phyloP scores from a whole-genome alignment of 64 coral and sea anemone genomes.

The Actinia tenebrosa region DNA sequence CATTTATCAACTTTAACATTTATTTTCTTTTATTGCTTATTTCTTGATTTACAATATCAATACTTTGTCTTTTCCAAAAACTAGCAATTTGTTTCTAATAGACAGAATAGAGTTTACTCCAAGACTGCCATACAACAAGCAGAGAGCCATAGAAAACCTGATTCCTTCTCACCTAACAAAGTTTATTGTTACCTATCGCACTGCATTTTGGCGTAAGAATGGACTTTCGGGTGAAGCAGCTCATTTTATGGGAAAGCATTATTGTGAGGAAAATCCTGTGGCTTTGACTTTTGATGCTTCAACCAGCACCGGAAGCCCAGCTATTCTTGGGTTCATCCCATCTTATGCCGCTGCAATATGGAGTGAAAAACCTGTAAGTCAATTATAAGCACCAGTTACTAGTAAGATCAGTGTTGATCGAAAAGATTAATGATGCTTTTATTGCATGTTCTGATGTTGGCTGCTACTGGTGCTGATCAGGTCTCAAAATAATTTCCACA shows the following conservation, averaged over 20 bases:
- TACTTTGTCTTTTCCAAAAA: no score
- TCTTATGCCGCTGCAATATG: slow-evolving; percentile 79
- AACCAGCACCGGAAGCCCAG: slow-evolving; percentile 61
- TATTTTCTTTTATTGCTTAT: no score
- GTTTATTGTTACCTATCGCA: slow-evolving; percentile 72
- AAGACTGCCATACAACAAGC: slow-evolving; percentile 67
- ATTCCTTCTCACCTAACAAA: slow-evolving; percentile 82
- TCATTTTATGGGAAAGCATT: slow-evolving; percentile 23
- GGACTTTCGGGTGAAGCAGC: slow-evolving; percentile 79
- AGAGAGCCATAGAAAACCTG: slow-evolving; percentile 69
- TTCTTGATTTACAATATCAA: no score
- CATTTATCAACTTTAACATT: background rate
- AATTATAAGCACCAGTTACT: background rate
- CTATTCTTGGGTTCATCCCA: slow-evolving; percentile 85
- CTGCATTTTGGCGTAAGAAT: slow-evolving; percentile 82
- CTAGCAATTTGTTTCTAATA: background rate
- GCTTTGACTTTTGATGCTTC: slow-evolving; percentile 71
- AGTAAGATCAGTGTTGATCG: no score
- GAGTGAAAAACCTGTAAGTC: slow-evolving; percentile 65
- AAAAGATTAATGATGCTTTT: no score
- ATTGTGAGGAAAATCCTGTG: slow-evolving; percentile 54
- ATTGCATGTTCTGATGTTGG: background rate
- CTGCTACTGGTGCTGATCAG: background rate
- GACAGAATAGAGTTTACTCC: slow-evolving; percentile 82
- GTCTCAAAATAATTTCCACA: no score